Base-by-base conservation (phyloP, 1,140 invertebrate genomes). In the Stenopsyche tienmushanensis region DNA sequence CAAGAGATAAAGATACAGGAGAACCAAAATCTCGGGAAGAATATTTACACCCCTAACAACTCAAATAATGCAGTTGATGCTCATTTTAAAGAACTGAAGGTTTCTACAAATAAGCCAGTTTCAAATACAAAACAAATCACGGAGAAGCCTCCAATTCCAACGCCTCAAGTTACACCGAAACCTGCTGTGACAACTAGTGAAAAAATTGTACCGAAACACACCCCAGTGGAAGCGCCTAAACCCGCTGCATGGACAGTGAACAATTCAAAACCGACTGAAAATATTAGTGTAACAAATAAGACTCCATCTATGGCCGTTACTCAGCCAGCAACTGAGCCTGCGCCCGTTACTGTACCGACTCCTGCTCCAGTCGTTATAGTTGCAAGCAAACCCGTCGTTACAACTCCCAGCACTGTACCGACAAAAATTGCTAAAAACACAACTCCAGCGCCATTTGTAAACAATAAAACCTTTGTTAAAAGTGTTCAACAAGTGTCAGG, bases 81-180 rank as follows among this genome's bases (percentile, higher is more conserved):
- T 0, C 58, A 79, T n/a, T 75, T 81, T 0, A 80, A 79, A 70
- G 80, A 81, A 70, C 74, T 81, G 21, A 81, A 79, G 72, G 79
- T 81, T 41, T 67, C 57, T 15, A 80, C 58, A 78, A 76, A 24
- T 76, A 3, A 29, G 63, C 69, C 13, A 78, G 76, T 64, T 77
- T 76, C 17, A 78, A 77, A 64, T 75, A 77, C 23, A 60, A 34
- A 2, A 49, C 20, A 63, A 53, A 64, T 47, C n/a, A 26, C 41
- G 23, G 18, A 62, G 0, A 53, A 49, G 5, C 18, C 29, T 21
- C 59, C 41, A 26, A 44, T n/a, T 29, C 18, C 17, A 13, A 49
- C 18, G 1, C 44, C 49, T 1, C 42, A 60, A 29, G 10, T 66
- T 69, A 50, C 59, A 69, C 45, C 18, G 65, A 5, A 79, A 78